A percentile compares a stretch with the other conserved stretches of the same genome.
Evolutionary conservation across 1,140 invertebrate genomes (phyloP).

Genomic region (Trypoxylus dichotomus): DNA sequence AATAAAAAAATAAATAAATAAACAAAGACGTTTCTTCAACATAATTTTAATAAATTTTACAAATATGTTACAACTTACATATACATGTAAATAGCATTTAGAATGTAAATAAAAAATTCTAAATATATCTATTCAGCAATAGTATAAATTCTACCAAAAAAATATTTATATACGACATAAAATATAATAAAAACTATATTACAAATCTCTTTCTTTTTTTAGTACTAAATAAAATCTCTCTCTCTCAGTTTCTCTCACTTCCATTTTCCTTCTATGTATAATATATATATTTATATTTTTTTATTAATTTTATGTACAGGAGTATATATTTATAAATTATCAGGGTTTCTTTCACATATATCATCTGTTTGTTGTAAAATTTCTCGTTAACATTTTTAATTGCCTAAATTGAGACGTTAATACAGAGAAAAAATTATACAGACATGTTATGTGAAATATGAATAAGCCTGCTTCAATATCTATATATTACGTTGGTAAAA

Average conservation of each 20-base stretch:
- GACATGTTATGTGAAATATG: no score
- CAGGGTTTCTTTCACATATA: background rate
- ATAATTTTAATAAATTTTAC: slow-evolving; percentile 29
- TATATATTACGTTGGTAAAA: no score
- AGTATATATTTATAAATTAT: background rate
- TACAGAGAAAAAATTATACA: no score
- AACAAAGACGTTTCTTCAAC: slow-evolving; percentile 15
- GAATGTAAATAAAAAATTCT: slow-evolving; percentile 15
- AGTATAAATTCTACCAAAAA: slow-evolving; percentile 11
- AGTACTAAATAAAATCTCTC: slow-evolving; percentile 30
- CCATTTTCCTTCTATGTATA: background rate
- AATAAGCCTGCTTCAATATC: no score
- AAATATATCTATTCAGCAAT: background rate
- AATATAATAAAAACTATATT: slow-evolving; percentile 29
- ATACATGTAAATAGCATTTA: background rate
- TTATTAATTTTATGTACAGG: slow-evolving; percentile 7
- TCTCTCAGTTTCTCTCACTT: background rate
- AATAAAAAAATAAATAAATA: background rate
- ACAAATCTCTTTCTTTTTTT: slow-evolving; percentile 10
- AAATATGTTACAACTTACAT: slow-evolving; percentile 29
- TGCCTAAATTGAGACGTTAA: no score
- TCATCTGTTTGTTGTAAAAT: no score
- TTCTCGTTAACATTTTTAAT: no score
- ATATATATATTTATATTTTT: background rate
- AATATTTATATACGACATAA: background rate